Evolutionary conservation across 2,888 invertebrate species (phyloP).

Genomic region (Hofmannophila pseudospretella): DNA sequence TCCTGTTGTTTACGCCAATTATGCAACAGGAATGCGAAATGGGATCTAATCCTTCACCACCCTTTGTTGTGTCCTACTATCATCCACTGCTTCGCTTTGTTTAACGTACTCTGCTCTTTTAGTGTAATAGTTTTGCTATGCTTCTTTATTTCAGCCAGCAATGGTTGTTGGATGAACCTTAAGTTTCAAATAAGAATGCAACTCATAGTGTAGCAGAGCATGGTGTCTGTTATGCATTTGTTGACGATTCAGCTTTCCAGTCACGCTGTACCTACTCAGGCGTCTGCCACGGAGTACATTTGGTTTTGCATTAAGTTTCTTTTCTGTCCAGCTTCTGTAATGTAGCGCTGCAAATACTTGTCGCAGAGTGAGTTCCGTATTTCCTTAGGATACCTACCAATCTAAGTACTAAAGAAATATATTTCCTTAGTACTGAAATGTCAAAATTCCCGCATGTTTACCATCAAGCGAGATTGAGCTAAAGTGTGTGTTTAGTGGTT

Average conservation of each 20-base stretch:
- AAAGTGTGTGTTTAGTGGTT: no score
- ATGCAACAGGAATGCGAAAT: constrained; percentile 32
- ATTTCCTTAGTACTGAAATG: no score
- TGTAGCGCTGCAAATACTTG: no score
- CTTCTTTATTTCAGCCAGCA: constrained; percentile 1
- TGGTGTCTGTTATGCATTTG: constrained; percentile 34
- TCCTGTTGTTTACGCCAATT: constrained; percentile 40
- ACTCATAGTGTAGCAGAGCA: constrained; percentile 14
- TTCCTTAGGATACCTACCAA: no score
- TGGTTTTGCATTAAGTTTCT: constrained; percentile 52
- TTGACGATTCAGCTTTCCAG: constrained; percentile 45
- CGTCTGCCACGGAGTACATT: constrained; percentile 48
- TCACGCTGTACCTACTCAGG: constrained; percentile 44
- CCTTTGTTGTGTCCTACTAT: not conserved
- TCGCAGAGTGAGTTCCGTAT: no score
- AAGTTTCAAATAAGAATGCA: not conserved
- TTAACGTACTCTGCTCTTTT: not conserved
- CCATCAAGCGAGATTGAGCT: no score
- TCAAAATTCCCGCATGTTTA: no score
- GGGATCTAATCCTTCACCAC: constrained; percentile 23
- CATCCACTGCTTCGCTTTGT: not conserved
- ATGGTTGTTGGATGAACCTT: not conserved
- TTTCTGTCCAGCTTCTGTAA: constrained; percentile 16
- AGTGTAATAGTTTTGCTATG: not conserved
- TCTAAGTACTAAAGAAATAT: no score